These are phyloP conservation scores for Solea solea DNA, from an alignment of 2,113 vertebrate species.

Conservation along the genomic window DNA sequence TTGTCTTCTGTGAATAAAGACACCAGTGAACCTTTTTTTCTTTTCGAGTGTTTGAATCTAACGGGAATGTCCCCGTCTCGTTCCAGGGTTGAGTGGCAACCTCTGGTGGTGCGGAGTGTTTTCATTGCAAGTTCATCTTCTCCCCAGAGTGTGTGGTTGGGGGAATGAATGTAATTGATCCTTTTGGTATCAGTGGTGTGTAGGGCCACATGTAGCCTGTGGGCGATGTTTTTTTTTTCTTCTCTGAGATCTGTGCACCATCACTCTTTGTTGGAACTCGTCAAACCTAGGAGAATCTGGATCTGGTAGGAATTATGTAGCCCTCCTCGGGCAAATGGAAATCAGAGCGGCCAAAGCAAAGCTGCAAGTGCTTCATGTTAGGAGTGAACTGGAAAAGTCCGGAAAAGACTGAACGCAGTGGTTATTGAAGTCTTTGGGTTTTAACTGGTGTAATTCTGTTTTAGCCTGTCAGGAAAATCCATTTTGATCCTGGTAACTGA, in stretches of 20 bases:
- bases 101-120: slow-evolving; percentile 59
- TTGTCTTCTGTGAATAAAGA: too few species aligned
- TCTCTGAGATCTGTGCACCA: slow-evolving; percentile 61
- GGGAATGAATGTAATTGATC: slow-evolving; percentile 69
- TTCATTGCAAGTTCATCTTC: slow-evolving; percentile 67
- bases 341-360: slow-evolving; percentile 64
- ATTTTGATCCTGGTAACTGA: slow-evolving; percentile 54
- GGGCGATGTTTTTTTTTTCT: slow-evolving; percentile 54
- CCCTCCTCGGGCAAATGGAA: slow-evolving; percentile 71
- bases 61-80: slow-evolving; percentile 38
- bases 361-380: slow-evolving; percentile 56
- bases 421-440: slow-evolving; percentile 54
- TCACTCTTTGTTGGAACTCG: slow-evolving; percentile 75
- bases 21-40: slow-evolving; percentile 6
- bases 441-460: slow-evolving; percentile 51
- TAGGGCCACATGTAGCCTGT: slow-evolving; percentile 64
- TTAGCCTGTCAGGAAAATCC: slow-evolving; percentile 52
- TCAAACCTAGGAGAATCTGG: slow-evolving; percentile 59
- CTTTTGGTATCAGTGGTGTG: slow-evolving; percentile 70
- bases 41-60: slow-evolving; percentile 22
- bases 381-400: slow-evolving; percentile 47
- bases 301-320: slow-evolving; percentile 76
- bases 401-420: slow-evolving; percentile 24
- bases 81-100: slow-evolving; percentile 62
- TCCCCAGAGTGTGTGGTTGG: slow-evolving; percentile 67